Evolutionary conservation across 2,888 invertebrate species (phyloP), one percentile per base, ranked within the genome.

Genomic region (Ecdyonurus torrentis): DNA sequence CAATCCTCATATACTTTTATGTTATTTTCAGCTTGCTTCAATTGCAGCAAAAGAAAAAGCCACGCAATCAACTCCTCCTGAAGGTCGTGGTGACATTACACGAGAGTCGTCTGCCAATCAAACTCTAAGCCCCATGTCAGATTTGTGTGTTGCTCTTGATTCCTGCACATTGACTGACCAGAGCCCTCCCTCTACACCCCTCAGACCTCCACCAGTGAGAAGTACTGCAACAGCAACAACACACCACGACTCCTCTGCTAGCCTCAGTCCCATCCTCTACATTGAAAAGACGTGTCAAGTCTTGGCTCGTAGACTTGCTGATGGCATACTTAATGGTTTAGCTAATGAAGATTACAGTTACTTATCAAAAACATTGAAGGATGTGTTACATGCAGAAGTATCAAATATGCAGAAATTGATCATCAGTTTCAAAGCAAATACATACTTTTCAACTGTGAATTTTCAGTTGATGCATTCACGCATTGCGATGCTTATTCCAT

Each of bases 231-330:
- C 10, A n/a, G 18, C 50, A n/a, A 37, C 37, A 37, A 37, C 37
- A 37, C 37, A 37, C 15, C 37, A 37, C 5, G 37, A 37, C 37
- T 37, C 37, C 15, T 5, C 37, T 10, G 15, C 65, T 1, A 64
- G 63, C n/a, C 64, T 64, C 53, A 73, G 72, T 66, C 75, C 82
- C 2, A 78, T 80, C 66, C 73, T 79, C 18, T 81, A 79, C 68
- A 77, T 83, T n/a, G 83, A 83, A 69, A 82, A 80, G 69, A 79
- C 81, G 0, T 74, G 81, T 66, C 78, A 81, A 62, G 85, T 87
- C 0, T 86, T 86, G 71, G 86, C 86, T 0, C 85, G 84, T 69
- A 77, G 87, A 59, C 82, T 87, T 70, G 80, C 83, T 0, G 82
- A 83, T 64, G 82, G 83, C 0, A 74, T 87, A 58, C 74, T 79